Percentiles rank a stretch among this genome's conserved stretches.
These are phyloP conservation scores for Epinotia nisella DNA, from an alignment of 2,888 invertebrate genomes.

Conservation along the genomic window DNA sequence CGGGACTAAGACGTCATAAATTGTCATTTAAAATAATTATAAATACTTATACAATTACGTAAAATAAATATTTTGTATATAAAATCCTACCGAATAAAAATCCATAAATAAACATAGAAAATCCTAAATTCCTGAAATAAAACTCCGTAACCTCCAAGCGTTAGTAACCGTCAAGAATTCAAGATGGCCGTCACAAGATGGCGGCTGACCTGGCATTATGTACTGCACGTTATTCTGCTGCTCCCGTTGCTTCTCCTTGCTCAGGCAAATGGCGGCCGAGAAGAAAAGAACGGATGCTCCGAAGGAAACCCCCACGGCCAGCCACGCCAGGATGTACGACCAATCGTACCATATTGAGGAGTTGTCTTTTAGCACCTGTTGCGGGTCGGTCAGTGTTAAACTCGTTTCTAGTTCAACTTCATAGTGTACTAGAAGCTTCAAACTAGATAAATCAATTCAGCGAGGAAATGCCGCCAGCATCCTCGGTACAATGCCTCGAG, in stretches of 20 bases:
- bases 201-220: conserved; percentile 93
- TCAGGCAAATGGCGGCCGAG: conserved; percentile 91
- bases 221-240: conserved; percentile 92
- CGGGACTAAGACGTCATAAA: background rate
- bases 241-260: conserved; percentile 90
- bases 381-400: conserved; percentile 47
- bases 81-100: background rate
- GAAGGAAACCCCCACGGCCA: conserved; percentile 90
- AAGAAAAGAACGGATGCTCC: conserved; percentile 91
- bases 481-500: no score
- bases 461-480: no score
- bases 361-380: conserved; percentile 89
- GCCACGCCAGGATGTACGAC: conserved; percentile 94
- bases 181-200: conserved; percentile 64
- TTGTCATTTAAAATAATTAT: background rate
- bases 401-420: background rate
- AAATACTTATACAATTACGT: conserved; percentile 15
- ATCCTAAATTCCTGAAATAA: conserved; percentile 25
- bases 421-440: background rate
- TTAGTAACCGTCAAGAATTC: conserved; percentile 61
- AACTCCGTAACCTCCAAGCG: conserved; percentile 75
- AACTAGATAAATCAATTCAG: no score
- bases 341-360: conserved; percentile 91
- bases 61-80: conserved; percentile 18
- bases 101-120: conserved; percentile 14